Percentiles rank a stretch among this genome's conserved stretches.
These are phyloP conservation scores for Lycaena phlaeas DNA, from an alignment of 2,888 invertebrate species.

Conservation along the genomic window DNA sequence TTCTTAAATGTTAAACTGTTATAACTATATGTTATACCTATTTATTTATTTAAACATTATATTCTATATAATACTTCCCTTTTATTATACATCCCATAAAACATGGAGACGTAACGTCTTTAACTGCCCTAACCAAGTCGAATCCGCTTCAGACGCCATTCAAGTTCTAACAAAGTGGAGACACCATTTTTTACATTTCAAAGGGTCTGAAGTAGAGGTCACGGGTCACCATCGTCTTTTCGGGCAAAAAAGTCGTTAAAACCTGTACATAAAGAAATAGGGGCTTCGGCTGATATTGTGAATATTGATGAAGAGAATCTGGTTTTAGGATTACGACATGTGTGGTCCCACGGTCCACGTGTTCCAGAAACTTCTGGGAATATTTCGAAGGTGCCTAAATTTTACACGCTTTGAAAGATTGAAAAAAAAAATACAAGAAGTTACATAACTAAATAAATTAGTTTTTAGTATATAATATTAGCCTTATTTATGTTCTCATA, in stretches of 20 bases:
- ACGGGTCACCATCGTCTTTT: constrained; percentile 63
- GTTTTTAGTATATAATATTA: too few relatives aligned
- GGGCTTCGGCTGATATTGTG: constrained; percentile 69
- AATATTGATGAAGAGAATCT: constrained; percentile 72
- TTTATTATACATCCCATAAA: constrained; percentile 3
- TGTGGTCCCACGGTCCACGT: constrained; percentile 69
- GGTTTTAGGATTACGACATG: constrained; percentile 55
- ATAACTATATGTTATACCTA: too few relatives aligned
- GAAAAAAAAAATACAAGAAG: background rate
- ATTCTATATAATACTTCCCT: too few relatives aligned
- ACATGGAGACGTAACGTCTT: constrained; percentile 6
- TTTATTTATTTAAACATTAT: too few relatives aligned
- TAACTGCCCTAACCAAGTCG: constrained; percentile 40
- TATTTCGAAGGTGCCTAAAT: background rate
- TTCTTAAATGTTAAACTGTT: too few relatives aligned
- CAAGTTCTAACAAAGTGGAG: constrained; percentile 29
- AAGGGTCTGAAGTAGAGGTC: constrained; percentile 50
- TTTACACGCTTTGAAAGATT: background rate
- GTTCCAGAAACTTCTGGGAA: constrained; percentile 42
- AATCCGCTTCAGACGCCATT: constrained; percentile 43
- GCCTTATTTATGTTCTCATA: too few relatives aligned
- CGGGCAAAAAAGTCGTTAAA: constrained; percentile 66
- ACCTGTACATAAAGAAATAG: constrained; percentile 57
- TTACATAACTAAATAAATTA: too few relatives aligned
- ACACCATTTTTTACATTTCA: constrained; percentile 33